Conservation (phyloP, 2,797 vertebrate species). For the Rhodeus uyekii region DNA sequence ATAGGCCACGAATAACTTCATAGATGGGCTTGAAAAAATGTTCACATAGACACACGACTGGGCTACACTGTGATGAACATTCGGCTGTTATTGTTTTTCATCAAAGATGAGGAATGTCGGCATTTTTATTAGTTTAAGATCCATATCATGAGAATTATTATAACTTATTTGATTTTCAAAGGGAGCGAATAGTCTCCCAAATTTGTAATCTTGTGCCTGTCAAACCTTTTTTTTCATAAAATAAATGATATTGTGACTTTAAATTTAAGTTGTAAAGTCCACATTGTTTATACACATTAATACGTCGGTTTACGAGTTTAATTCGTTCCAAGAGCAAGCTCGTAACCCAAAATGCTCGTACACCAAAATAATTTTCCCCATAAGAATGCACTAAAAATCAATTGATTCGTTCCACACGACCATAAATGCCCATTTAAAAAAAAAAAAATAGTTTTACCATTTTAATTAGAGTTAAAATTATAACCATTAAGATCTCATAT, state of each 20-base stretch:
- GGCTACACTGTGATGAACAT: background rate
- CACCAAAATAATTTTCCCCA: no score
- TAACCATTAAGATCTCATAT: no score
- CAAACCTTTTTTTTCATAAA: background rate
- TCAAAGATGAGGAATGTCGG: background rate
- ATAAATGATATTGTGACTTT: background rate
- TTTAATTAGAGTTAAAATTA: no score
- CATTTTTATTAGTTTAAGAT: background rate
- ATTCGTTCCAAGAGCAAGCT: no score
- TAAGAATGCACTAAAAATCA: no score
- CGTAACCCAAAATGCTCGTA: no score
- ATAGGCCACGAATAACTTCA: constrained; percentile 22
- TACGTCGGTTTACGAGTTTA: no score
- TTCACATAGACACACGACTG: background rate
- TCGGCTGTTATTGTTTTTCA: background rate
- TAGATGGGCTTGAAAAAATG: background rate
- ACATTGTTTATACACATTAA: background rate
- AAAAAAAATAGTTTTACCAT: no score
- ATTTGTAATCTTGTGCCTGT: background rate
- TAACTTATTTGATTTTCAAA: background rate
- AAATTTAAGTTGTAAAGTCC: background rate
- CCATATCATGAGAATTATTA: background rate
- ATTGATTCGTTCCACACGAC: no score
- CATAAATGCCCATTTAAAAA: no score
- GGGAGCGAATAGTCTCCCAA: background rate